These are phyloP conservation scores for Mesitornis unicolor DNA, from an alignment of 2,113 vertebrate species.

Conservation along the genomic window DNA sequence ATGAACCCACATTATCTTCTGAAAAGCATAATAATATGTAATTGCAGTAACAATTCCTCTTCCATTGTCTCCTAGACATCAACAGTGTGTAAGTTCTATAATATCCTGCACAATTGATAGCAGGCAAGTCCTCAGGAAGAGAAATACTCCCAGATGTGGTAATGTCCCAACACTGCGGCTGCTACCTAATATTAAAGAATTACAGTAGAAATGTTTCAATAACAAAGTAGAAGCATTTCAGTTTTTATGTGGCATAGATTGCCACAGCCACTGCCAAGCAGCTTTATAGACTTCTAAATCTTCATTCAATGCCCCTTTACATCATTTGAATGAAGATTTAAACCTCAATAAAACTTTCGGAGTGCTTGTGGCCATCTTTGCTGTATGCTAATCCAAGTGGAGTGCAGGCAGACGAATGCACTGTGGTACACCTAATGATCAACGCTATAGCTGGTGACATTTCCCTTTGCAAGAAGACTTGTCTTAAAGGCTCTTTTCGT, in stretches of 20 bases:
- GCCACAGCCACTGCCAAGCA: slow-evolving; percentile 55
- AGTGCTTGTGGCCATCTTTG: slow-evolving; percentile 49
- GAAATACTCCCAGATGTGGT: slow-evolving; percentile 47
- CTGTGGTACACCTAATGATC: slow-evolving; percentile 26
- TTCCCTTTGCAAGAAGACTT: slow-evolving; percentile 6
- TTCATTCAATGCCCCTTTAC: slow-evolving; percentile 59
- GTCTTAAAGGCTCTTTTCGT: background rate
- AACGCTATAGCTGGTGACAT: slow-evolving; percentile 11
- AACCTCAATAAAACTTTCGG: slow-evolving; percentile 62
- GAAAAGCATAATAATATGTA: slow-evolving; percentile 64
- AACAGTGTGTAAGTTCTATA: slow-evolving; percentile 37
- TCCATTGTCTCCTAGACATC: slow-evolving; percentile 65
- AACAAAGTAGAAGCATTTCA: slow-evolving; percentile 57
- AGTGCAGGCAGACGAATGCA: background rate
- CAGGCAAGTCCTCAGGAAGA: slow-evolving; percentile 11
- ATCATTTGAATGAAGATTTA: slow-evolving; percentile 68
- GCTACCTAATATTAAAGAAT: slow-evolving; percentile 62
- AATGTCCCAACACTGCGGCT: slow-evolving; percentile 30
- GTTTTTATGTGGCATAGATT: slow-evolving; percentile 63
- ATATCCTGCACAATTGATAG: slow-evolving; percentile 41
- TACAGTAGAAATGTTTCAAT: slow-evolving; percentile 61
- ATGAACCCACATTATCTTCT: slow-evolving; percentile 62
- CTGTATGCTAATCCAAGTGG: slow-evolving; percentile 56
- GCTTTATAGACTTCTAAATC: slow-evolving; percentile 69
- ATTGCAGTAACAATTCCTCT: slow-evolving; percentile 68